Conservation (phyloP, 2,888 invertebrate species). For the Dryobotodes eremita region DNA sequence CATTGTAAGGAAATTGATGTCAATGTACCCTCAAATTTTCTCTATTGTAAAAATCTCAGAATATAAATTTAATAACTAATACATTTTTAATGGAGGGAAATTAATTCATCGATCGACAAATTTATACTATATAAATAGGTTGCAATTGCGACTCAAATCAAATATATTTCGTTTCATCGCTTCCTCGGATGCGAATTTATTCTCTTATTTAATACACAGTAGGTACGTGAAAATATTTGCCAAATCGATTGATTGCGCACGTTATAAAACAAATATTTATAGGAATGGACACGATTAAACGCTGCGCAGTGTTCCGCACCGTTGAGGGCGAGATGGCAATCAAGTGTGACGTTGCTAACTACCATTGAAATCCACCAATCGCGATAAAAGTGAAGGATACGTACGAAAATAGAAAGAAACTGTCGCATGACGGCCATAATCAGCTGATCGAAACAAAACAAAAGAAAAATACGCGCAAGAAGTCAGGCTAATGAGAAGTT, state of each 20-base stretch:
- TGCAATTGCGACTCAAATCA: background rate
- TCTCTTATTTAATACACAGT: constrained; percentile 11
- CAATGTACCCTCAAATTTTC: constrained; percentile 32
- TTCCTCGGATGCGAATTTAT: background rate
- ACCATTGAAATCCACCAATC: constrained; percentile 53
- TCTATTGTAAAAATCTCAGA: background rate
- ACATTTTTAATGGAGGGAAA: background rate
- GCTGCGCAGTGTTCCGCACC: constrained; percentile 45
- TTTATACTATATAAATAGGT: background rate
- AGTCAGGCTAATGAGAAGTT: background rate
- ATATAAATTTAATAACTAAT: background rate
- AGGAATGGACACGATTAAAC: constrained; percentile 38
- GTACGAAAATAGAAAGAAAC: constrained; percentile 45
- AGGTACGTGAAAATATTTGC: constrained; percentile 42
- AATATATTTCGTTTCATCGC: constrained; percentile 4
- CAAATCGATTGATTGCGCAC: constrained; percentile 39
- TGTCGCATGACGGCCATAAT: constrained; percentile 29
- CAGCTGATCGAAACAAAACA: constrained; percentile 40
- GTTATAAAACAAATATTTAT: constrained; percentile 50
- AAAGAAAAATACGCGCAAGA: constrained; percentile 22
- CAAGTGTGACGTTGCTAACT: constrained; percentile 55
- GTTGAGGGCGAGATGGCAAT: constrained; percentile 43
- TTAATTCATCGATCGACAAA: background rate
- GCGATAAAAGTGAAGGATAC: constrained; percentile 58
- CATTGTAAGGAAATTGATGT: constrained; percentile 12